Percentiles rank a stretch among this genome's conserved stretches.
Evolutionary conservation across 2,797 vertebrate species (phyloP).

Genomic region (Pseudopleuronectes americanus): DNA sequence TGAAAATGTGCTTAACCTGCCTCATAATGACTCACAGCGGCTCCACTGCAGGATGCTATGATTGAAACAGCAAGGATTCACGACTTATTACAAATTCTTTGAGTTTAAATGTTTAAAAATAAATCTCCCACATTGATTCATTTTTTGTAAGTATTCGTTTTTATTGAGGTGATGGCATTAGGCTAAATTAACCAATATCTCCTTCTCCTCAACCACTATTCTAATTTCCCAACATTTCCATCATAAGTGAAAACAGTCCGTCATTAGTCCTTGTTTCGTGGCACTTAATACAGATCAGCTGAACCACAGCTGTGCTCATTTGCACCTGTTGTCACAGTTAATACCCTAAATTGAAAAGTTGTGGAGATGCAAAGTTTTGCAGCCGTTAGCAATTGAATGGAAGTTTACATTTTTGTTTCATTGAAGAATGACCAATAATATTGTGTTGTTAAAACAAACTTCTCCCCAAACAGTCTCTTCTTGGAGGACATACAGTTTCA

Average conservation of each 20-base stretch:
- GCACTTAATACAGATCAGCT: conserved; percentile 33
- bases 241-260: conserved; percentile 27
- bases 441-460: not conserved
- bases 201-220: conserved; percentile 4
- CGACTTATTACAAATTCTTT: not conserved
- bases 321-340: conserved; percentile 24
- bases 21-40: conserved; percentile 32
- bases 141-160: not conserved
- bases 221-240: conserved; percentile 13
- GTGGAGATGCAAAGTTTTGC: not conserved
- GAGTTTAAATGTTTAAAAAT: not conserved
- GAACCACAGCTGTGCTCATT: conserved; percentile 19
- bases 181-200: too few relatives aligned
- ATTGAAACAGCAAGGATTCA: conserved; percentile 14
- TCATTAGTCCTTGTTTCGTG: conserved; percentile 15
- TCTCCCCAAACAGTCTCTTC: not conserved
- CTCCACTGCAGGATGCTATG: conserved; percentile 22
- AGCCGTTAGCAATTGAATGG: not conserved
- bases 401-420: too few relatives aligned
- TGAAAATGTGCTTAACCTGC: conserved; percentile 21
- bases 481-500: conserved; percentile 2
- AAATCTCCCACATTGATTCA: not conserved
- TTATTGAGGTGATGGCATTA: not conserved
- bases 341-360: conserved; percentile 22
- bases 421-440: not conserved